A percentile compares a stretch with the other conserved stretches of the same genome.
phyloP scores from a whole-genome alignment of 2,113 vertebrate genomes.

The Eubucco bourcierii region DNA sequence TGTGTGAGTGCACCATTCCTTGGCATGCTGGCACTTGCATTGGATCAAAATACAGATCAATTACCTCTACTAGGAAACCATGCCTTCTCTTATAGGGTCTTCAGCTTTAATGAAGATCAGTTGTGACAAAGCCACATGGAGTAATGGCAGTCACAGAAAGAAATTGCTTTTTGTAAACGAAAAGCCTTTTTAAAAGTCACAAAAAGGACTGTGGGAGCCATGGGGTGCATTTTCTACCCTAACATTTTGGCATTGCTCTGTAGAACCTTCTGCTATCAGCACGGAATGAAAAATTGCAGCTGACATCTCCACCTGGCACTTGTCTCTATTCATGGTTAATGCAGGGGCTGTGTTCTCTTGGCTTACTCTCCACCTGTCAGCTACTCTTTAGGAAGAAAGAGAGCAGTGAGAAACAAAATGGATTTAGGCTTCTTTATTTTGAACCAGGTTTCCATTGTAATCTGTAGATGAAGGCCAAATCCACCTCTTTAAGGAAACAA shows the following conservation, averaged over 20 bases:
- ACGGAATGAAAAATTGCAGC: constrained; percentile 27
- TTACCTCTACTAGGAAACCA: constrained; percentile 18
- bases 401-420: not conserved
- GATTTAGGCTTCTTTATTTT: not conserved
- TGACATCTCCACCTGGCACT: constrained; percentile 46
- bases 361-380: constrained; percentile 10
- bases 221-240: not conserved
- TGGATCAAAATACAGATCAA: constrained; percentile 6
- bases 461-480: not conserved
- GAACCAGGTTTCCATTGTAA: not conserved
- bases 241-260: not conserved
- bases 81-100: not conserved
- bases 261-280: not conserved
- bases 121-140: not conserved
- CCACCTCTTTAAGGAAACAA: not conserved
- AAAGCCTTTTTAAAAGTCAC: not conserved
- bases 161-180: not conserved
- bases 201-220: not conserved
- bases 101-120: constrained; percentile 40
- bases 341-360: not conserved
- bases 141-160: not conserved
- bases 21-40: not conserved
- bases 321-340: constrained; percentile 34
- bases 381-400: constrained; percentile 4
- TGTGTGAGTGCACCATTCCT: not conserved